Conservation (phyloP, 2,113 vertebrate genomes). For the Bujurquina vittata region DNA sequence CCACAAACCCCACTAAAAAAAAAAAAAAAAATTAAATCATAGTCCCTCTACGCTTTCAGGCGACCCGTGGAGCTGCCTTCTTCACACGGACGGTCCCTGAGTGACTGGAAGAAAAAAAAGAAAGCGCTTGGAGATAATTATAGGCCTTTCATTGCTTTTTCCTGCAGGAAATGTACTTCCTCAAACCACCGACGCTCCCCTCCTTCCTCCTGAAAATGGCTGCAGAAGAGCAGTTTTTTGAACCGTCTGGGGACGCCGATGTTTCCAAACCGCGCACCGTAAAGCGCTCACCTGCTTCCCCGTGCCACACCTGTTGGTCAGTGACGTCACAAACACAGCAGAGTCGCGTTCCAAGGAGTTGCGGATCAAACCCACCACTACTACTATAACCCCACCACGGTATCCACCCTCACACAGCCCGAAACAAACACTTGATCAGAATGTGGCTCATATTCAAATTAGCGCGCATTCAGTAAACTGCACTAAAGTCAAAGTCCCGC, state of each 20-base stretch:
- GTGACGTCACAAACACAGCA: conserved; percentile 52
- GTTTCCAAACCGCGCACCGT: not conserved
- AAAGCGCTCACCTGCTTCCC: conserved; percentile 45
- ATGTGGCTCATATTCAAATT: not conserved
- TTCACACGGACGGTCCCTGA: not conserved
- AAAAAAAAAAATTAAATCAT: too few relatives aligned
- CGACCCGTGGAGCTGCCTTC: not conserved
- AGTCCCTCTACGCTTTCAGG: not conserved
- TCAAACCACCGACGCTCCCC: not conserved
- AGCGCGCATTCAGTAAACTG: not conserved
- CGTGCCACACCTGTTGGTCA: conserved; percentile 68
- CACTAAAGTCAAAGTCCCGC: not conserved
- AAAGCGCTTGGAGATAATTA: conserved; percentile 59
- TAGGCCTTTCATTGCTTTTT: conserved; percentile 49
- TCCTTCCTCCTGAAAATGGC: not conserved
- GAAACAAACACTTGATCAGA: not conserved
- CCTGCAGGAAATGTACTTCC: conserved; percentile 68
- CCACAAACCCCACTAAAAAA: too few relatives aligned
- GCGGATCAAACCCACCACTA: not conserved
- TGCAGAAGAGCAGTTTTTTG: fast-evolving
- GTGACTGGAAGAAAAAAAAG: not conserved
- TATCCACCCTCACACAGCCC: not conserved
- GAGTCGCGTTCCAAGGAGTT: not conserved
- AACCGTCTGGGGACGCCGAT: too few relatives aligned
- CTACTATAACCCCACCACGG: not conserved